phyloP scores from a whole-genome alignment of 2,113 vertebrate genomes.

The Nanorana parkeri region DNA sequence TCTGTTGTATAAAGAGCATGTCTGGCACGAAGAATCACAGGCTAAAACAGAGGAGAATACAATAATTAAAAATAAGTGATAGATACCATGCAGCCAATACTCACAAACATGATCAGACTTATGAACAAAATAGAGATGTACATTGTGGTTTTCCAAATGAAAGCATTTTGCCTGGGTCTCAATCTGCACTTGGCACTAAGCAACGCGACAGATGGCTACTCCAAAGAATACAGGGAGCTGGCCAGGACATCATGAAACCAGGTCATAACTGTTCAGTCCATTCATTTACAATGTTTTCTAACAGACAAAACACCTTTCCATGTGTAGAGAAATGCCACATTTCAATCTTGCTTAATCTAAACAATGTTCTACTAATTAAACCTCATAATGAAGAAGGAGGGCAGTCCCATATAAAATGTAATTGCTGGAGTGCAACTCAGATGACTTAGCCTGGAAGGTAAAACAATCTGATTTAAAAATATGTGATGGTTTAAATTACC shows the following conservation, averaged over 20 bases:
- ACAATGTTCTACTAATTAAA: neutral
- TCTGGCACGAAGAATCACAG: conserved; percentile 83
- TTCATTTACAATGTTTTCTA: conserved; percentile 4
- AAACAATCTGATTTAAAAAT: neutral
- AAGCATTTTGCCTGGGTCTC: neutral
- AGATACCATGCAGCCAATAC: neutral
- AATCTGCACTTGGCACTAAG: conserved; percentile 4
- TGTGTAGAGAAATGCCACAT: neutral
- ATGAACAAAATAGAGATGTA: neutral
- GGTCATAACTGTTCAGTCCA: neutral
- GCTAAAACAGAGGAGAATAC: conserved; percentile 69
- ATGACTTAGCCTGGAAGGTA: neutral
- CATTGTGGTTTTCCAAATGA: neutral
- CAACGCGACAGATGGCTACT: conserved; percentile 19
- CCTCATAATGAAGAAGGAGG: neutral
- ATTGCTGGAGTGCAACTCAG: neutral
- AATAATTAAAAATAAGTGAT: neutral
- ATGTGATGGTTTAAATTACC: neutral
- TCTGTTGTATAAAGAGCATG: conserved; percentile 78
- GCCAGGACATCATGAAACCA: conserved; percentile 24
- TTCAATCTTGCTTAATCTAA: conserved; percentile 4
- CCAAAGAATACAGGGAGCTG: neutral
- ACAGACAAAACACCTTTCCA: neutral
- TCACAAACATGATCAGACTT: neutral
- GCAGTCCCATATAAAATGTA: neutral